Base-by-base conservation (phyloP, 2,113 vertebrate species). In the Dicentrarchus labrax region DNA sequence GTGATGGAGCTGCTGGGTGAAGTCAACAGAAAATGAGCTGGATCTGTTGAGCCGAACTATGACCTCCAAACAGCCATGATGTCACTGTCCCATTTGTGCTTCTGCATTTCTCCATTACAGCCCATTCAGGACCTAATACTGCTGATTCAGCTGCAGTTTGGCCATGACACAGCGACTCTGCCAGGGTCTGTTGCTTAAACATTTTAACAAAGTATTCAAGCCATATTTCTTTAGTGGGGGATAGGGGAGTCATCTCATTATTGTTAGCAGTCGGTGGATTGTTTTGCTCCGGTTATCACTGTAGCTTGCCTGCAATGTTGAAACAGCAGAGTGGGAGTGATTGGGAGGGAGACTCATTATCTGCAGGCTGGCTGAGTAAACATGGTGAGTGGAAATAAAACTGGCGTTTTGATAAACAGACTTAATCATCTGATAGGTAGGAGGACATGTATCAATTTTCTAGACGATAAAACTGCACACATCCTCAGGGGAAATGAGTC, bases 261-360 rank as follows among this genome's bases (percentile, higher is more conserved):
- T 60, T 78, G 59, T 83, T 39, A 77, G 22, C 51, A 64, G 38
- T 22, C 19, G 22, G 72, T 56, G 65, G 50, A 83, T 81, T 91
- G 86, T 84, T 82, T 21, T 83, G 60, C 24, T 53, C 24, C 68
- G 43, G 82, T 75, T 86, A 78, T 87, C 66, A 8, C 43, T 80
- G 43, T 6, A 57, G 60, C 47, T 9, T 51, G 50, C 17, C 36
- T 81, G 67, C 24, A 70, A 41, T 72, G 82, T 69, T 76, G 65
- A 80, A 71, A 80, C 71, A 79, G 78, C 48, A 56, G 74, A 61
- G 78, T 72, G 86, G 90, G 91, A 90, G 89, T 79, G 67, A 71
- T 2, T 19, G 86, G 76, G 86, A 89, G 85, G 77, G 39, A 73
- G 51, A 61, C 69, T 76, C 51, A 45, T 78, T 82, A 89, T 88